phyloP scores from a whole-genome alignment of 2,888 invertebrate genomes.

The Watsonalla binaria region DNA sequence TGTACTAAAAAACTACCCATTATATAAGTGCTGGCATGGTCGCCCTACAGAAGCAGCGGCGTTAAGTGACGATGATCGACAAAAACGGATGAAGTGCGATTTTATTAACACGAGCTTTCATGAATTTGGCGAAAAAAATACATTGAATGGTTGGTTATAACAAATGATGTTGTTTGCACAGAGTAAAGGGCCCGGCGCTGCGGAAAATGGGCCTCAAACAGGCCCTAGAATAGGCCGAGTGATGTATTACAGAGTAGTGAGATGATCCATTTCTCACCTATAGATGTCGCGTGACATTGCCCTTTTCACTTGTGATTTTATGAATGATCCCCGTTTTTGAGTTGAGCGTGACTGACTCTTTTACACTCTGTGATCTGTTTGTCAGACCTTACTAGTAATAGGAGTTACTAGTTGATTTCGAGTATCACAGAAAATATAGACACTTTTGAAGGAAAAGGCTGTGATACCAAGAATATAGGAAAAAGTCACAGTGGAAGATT shows the following conservation, averaged over 20 bases:
- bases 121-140: constrained; percentile 66
- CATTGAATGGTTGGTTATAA: constrained; percentile 63
- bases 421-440: too few relatives aligned
- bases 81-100: constrained; percentile 76
- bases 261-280: constrained; percentile 35
- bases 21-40: constrained; percentile 8
- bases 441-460: too few relatives aligned
- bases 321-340: constrained; percentile 21
- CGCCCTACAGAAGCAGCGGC: constrained; percentile 39
- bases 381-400: not conserved
- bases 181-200: constrained; percentile 37
- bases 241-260: constrained; percentile 46
- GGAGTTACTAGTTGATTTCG: too few relatives aligned
- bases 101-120: constrained; percentile 75
- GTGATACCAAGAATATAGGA: too few relatives aligned
- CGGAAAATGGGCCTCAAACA: constrained; percentile 47
- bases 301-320: constrained; percentile 26
- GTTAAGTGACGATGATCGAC: constrained; percentile 78
- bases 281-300: constrained; percentile 58
- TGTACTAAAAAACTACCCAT: not conserved
- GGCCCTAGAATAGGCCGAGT: constrained; percentile 26
- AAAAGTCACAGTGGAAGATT: too few relatives aligned
- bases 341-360: constrained; percentile 21
- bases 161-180: constrained; percentile 75
- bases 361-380: constrained; percentile 10